Evolutionary conservation across 2,797 vertebrate genomes (phyloP), one percentile per base, ranked within the genome.

Genomic region (Serranus cabrilla): DNA sequence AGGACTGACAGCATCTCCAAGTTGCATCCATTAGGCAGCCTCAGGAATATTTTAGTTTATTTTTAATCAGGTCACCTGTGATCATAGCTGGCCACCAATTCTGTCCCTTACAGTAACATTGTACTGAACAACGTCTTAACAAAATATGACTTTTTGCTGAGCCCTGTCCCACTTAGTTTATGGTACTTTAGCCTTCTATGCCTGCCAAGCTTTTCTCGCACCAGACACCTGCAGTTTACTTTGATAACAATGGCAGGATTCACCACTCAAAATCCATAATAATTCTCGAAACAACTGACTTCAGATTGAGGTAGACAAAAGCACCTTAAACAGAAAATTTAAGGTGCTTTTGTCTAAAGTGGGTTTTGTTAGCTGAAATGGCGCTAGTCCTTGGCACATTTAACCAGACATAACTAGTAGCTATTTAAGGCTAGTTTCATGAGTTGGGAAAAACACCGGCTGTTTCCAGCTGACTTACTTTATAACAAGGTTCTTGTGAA

Each of bases 401-500:
- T 34, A 52, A 67, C 58, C 11, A 58, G 13, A 6, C 31, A 2
- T 49, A 13, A 10, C 23, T 43, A 27, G 23, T 14, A 20, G 39
- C 63, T 67, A 59, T n/a, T 10, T 31, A 39, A 47, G 13, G 20
- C 12, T 40, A 12, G 40, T 39, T 54, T 14, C 16, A 42, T 16
- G 45, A 37, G 31, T 39, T 39, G 10, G 14, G 11, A 34, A 50
- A 23, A 37, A 23, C 1, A 1, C 13, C 42, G 43, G 18, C n/a
- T 21, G 27, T 45, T 5, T 25, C 21, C n/a, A 2, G 27, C 27
- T 57, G 27, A 39, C 7, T 51, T 17, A n/a, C n/a, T n/a, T n/a
- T n/a, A n/a, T n/a, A n/a, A n/a, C n/a, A n/a, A n/a, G n/a, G n/a
- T 56, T 42, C 20, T 60, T 42, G 57, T 43, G 27, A 46, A 60